These are phyloP conservation scores for Scomberomorus guttatus DNA, from an alignment of 2,797 vertebrate species.

Conservation along the genomic window DNA sequence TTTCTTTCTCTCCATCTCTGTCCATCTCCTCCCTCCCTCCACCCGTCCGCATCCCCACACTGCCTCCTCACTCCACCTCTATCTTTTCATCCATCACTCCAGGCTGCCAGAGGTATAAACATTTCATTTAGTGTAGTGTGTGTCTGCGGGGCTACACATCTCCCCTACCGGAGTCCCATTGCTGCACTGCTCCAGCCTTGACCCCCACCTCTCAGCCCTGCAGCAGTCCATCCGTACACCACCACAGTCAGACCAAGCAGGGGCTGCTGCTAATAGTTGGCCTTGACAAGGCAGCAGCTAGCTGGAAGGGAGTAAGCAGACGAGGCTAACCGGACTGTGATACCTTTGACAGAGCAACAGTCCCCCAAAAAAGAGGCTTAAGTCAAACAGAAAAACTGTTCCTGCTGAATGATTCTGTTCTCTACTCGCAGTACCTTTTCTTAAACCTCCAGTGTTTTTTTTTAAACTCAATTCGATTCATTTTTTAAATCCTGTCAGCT, in stretches of 20 bases:
- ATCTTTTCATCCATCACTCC: conserved; percentile 36
- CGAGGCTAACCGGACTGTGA: background rate
- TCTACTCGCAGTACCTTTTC: too few species aligned
- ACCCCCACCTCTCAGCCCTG: conserved; percentile 42
- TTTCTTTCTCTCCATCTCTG: conserved; percentile 24
- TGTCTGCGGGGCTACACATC: conserved; percentile 40
- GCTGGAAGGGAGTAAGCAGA: conserved; percentile 22
- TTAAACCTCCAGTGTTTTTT: too few species aligned
- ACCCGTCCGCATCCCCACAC: background rate
- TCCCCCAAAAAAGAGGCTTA: background rate
- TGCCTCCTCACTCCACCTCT: conserved; percentile 1
- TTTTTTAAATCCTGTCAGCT: too few species aligned
- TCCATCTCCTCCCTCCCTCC: background rate
- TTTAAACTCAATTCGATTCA: too few species aligned
- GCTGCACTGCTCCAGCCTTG: conserved; percentile 30
- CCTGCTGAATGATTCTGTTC: too few species aligned
- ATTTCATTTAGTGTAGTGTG: conserved; percentile 33
- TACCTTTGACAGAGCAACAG: background rate
- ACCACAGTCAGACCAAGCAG: background rate
- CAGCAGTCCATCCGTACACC: conserved; percentile 37
- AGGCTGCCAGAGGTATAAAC: conserved; percentile 35
- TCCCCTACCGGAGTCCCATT: conserved; percentile 5
- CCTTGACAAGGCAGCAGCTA: conserved; percentile 22
- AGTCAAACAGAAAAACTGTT: background rate
- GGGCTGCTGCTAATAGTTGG: conserved; percentile 5